Conservation (phyloP, 2,888 invertebrate genomes). For the Torymus auratus region DNA sequence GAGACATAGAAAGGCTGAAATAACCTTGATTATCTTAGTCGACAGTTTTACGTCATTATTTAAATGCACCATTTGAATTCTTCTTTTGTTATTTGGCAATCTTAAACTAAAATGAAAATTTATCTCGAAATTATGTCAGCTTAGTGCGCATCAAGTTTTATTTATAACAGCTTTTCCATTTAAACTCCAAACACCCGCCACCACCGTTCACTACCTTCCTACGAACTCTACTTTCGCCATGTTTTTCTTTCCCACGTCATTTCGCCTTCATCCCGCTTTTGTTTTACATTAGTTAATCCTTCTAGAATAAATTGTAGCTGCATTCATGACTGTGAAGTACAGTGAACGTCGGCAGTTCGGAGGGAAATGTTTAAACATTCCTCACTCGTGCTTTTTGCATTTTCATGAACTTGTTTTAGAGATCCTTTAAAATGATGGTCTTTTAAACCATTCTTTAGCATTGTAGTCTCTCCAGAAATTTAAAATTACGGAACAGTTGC, state of each 20-base stretch:
- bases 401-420: not conserved
- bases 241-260: conserved; percentile 8
- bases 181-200: not conserved
- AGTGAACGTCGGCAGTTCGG: too few relatives aligned
- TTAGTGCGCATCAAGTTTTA: not conserved
- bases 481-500: too few relatives aligned
- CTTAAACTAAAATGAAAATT: too few relatives aligned
- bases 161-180: not conserved
- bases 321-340: not conserved
- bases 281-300: conserved; percentile 24
- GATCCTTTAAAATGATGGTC: conserved; percentile 6
- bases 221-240: not conserved
- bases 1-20: too few relatives aligned
- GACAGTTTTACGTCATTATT: too few relatives aligned
- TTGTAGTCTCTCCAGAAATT: too few relatives aligned
- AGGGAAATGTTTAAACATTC: not conserved
- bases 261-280: not conserved
- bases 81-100: too few relatives aligned
- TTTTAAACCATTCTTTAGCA: too few relatives aligned
- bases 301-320: not conserved
- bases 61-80: too few relatives aligned
- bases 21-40: too few relatives aligned
- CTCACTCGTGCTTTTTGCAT: not conserved
- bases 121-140: too few relatives aligned
- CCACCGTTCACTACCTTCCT: too few relatives aligned